Evolutionary conservation across 2,888 invertebrate genomes (phyloP), one percentile per base, ranked within the genome.

Genomic region (Oscheius onirici): DNA sequence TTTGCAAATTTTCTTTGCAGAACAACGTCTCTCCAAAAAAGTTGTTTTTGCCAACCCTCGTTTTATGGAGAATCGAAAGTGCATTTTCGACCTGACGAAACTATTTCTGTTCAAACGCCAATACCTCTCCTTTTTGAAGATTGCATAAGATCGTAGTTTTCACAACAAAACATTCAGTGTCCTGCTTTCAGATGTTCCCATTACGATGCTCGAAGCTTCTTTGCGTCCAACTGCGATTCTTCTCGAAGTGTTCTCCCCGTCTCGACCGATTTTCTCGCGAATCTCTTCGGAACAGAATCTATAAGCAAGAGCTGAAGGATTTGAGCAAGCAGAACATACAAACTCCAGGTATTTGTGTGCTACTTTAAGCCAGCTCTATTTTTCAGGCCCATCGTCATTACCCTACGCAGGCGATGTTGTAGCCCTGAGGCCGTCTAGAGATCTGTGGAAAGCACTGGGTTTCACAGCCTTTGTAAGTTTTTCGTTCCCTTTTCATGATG

Each of bases 391-490:
- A 0, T 63, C 63, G 24, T 49, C 20, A 17, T 11, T 28, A 34
- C 57, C 44, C 13, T 46, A 55, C n/a, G 46, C 34, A 13, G 46
- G 77, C 8, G 82, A 82, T 74, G 60, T 70, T 11, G 73, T 84
- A 15, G 74, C 83, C 11, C 57, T 82, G n/a, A 77, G 83, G 17
- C 81, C 83, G 6, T 17, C 34, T 41, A 69, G 51, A 63, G 72
- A 83, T 71, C 51, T 82, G 41, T 73, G 70, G 75, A 78, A 76
- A 49, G 78, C 78, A 28, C 58, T 79, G 8, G 81, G 74, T 17
- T 83, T 84, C 55, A 80, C 83, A 15, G 76, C 68, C 20, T 74
- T 55, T 24, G 83, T 83, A 40, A 63, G 79, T 73, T 44, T 40
- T 69, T 34, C n/a, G n/a, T n/a, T n/a, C n/a, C n/a, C n/a, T n/a